Evolutionary conservation across 1,140 invertebrate species (phyloP), one percentile per base, ranked within the genome.

Genomic region (Asobara japonica): DNA sequence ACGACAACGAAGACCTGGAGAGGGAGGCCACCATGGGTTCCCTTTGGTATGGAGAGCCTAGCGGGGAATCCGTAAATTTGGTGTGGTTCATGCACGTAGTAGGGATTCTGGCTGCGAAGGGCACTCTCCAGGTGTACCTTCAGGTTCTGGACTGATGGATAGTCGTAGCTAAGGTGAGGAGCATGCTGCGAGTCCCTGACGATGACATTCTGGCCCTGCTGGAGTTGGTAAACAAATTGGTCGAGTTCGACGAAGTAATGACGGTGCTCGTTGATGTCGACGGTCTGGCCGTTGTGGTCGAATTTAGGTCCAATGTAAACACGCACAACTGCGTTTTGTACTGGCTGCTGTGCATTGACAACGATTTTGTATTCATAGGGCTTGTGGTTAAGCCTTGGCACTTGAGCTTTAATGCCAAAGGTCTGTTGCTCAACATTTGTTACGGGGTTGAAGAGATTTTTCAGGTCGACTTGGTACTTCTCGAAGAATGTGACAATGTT

Each of bases 171-270:
- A 72, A 89, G 91, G 73, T 88, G 88, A 71, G 88, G 86, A 77
- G 92, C 91, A n/a, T 94, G 90, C 11, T 88, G 87, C 4, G 93
- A 94, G 72, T 89, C 89, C 64, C 93, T 91, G 38, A 88, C 85
- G 71, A 95, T 89, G 41, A 88, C 84, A 80, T 93, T 94, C 69
- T 91, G 87, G 61, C 93, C 93, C 70, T 89, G 83, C 5, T 83
- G 81, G 38, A 95, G 83, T 67, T 91, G 88, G 77, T 90, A 89
- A 30, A 89, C 77, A 83, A 93, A 94, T 79, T 90, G 90, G 76
- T 95, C 93, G 67, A 93, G 83, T 83, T 92, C 89, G 60, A 91
- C 86, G 86, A 91, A 91, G 78, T 90, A 88, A 33, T 89, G 86
- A 71, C 89, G 89, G 77, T 90, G 90, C 73, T 91, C 84, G 70